A percentile compares a stretch with the other conserved stretches of the same genome.
phyloP scores from a whole-genome alignment of 2,888 invertebrate species.

The Sinopyrophorus schimmeli region DNA sequence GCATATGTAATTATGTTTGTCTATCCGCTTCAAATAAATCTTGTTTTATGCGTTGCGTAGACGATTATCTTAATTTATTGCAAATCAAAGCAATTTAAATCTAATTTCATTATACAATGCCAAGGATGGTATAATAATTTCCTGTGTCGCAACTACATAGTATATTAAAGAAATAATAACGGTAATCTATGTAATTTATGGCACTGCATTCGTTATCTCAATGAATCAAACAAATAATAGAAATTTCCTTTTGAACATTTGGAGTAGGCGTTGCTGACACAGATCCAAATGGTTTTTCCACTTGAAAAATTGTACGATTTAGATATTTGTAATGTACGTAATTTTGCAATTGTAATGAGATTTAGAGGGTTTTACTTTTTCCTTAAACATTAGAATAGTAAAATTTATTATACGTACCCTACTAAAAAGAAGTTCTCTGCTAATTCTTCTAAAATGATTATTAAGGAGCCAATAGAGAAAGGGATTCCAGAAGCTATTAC shows the following conservation, averaged over 20 bases:
- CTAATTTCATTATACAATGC: too few species aligned
- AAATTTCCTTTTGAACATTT: slow-evolving; percentile 25
- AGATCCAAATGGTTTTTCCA: slow-evolving; percentile 23
- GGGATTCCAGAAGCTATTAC: slow-evolving; percentile 90
- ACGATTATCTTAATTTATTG: too few species aligned
- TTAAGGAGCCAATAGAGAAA: slow-evolving; percentile 87
- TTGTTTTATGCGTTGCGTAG: too few species aligned
- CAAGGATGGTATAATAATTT: too few species aligned
- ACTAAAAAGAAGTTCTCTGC: slow-evolving; percentile 73
- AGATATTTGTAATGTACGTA: neutral
- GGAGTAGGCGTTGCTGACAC: slow-evolving; percentile 27
- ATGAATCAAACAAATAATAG: slow-evolving; percentile 34
- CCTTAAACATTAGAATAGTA: too few species aligned
- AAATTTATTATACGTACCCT: slow-evolving; percentile 73
- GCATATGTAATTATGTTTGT: too few species aligned
- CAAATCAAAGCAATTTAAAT: too few species aligned
- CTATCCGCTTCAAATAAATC: too few species aligned
- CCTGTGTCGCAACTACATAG: too few species aligned
- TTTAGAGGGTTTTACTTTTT: neutral
- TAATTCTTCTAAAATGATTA: slow-evolving; percentile 80
- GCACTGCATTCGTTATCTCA: slow-evolving; percentile 17
- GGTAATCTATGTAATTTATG: too few species aligned
- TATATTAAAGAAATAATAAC: too few species aligned
- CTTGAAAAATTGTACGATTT: too few species aligned
- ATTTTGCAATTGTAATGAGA: slow-evolving; percentile 2